phyloP scores from a whole-genome alignment of 2,888 invertebrate species.

The Anorthoa munda region DNA sequence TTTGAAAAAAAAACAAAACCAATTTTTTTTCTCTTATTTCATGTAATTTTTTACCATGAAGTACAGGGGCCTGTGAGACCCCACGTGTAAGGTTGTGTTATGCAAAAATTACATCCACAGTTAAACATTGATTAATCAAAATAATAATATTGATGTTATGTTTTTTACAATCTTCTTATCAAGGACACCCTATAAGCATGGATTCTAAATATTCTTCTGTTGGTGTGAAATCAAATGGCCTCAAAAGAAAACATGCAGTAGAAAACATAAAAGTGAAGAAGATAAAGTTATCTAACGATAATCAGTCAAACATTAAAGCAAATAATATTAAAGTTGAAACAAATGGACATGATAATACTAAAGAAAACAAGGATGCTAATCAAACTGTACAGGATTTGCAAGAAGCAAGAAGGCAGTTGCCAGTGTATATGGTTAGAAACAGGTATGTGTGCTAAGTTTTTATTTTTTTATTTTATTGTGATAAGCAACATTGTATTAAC shows the following conservation, averaged over 20 bases:
- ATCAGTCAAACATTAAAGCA: slow-evolving; percentile 14
- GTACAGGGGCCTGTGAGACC: too few relatives aligned
- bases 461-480: not conserved
- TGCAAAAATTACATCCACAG: too few relatives aligned
- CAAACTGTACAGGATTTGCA: slow-evolving; percentile 75
- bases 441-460: slow-evolving; percentile 74
- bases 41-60: too few relatives aligned
- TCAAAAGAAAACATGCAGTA: slow-evolving; percentile 74
- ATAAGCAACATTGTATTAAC: not conserved
- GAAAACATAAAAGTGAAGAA: slow-evolving; percentile 77
- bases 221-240: slow-evolving; percentile 71
- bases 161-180: not conserved
- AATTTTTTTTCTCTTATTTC: too few relatives aligned
- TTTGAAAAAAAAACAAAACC: too few relatives aligned
- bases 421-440: slow-evolving; percentile 89
- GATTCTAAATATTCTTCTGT: slow-evolving; percentile 86
- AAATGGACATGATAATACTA: slow-evolving; percentile 66
- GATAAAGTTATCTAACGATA: slow-evolving; percentile 73
- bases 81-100: too few relatives aligned
- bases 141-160: not conserved
- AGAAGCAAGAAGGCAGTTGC: slow-evolving; percentile 87
- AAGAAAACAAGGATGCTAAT: slow-evolving; percentile 60
- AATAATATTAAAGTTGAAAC: slow-evolving; percentile 39
- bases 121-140: too few relatives aligned
- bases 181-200: slow-evolving; percentile 71